Conservation (phyloP, 2,797 vertebrate genomes). For the Meriones psammophilus region DNA sequence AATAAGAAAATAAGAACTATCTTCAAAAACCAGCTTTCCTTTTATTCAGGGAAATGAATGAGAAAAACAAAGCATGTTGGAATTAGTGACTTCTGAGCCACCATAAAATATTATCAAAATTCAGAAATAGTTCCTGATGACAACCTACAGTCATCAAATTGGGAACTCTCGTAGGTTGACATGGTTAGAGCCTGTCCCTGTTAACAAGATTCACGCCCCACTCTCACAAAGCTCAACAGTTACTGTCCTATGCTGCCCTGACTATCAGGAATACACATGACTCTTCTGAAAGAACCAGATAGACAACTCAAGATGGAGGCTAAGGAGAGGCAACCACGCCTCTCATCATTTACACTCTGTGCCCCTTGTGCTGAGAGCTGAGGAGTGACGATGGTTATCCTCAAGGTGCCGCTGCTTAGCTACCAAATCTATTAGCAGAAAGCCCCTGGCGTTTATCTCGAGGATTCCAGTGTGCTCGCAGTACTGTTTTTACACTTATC, state of each 20-base stretch:
- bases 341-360: conserved; percentile 76
- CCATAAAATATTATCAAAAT: background rate
- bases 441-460: conserved; percentile 80
- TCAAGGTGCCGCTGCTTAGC: conserved; percentile 74
- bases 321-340: background rate
- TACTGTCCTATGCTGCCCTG: too few relatives aligned
- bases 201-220: background rate
- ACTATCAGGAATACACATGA: background rate
- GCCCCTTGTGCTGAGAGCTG: conserved; percentile 67
- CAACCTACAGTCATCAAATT: conserved; percentile 36
- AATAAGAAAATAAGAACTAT: conserved; percentile 51
- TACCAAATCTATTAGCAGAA: conserved; percentile 69
- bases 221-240: background rate
- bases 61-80: conserved; percentile 22
- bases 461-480: conserved; percentile 78
- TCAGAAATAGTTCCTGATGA: conserved; percentile 27
- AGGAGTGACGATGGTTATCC: conserved; percentile 60
- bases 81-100: conserved; percentile 36
- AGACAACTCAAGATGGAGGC: conserved; percentile 32
- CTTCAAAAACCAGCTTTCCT: conserved; percentile 36
- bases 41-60: conserved; percentile 50
- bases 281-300: conserved; percentile 63
- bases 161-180: background rate
- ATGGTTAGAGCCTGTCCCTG: background rate
- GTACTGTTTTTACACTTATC: conserved; percentile 83